These are phyloP conservation scores for Rhagonycha lutea DNA, from an alignment of 2,888 invertebrate genomes.

Conservation along the genomic window DNA sequence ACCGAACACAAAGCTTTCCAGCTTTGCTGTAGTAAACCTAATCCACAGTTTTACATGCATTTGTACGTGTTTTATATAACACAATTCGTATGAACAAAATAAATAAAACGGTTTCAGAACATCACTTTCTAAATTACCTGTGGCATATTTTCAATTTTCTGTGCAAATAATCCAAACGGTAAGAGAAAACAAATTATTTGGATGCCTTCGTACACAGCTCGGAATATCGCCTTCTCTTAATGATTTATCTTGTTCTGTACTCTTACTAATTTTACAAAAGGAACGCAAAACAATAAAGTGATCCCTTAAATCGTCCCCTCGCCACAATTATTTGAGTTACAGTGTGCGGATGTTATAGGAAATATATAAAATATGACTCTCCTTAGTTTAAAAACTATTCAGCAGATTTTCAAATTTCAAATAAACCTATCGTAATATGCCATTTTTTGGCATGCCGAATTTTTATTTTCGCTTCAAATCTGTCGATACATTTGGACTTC, in stretches of 20 bases:
- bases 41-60: conserved; percentile 18
- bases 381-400: too few relatives aligned
- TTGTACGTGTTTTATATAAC: conserved; percentile 19
- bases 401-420: too few relatives aligned
- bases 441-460: not conserved
- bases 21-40: conserved; percentile 16
- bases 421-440: too few relatives aligned
- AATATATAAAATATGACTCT: not conserved
- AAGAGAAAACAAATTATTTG: not conserved
- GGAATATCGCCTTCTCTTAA: not conserved
- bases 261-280: not conserved
- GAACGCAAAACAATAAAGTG: too few relatives aligned
- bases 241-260: not conserved
- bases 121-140: not conserved
- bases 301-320: not conserved
- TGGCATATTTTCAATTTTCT: not conserved
- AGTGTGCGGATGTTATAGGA: not conserved
- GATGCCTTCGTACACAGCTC: not conserved
- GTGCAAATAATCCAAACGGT: not conserved
- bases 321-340: too few relatives aligned
- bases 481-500: not conserved
- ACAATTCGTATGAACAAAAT: conserved; percentile 5
- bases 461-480: not conserved
- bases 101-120: not conserved
- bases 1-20: conserved; percentile 14